Conservation (phyloP, 1,140 invertebrate species). For the Drosophila ambigua region DNA sequence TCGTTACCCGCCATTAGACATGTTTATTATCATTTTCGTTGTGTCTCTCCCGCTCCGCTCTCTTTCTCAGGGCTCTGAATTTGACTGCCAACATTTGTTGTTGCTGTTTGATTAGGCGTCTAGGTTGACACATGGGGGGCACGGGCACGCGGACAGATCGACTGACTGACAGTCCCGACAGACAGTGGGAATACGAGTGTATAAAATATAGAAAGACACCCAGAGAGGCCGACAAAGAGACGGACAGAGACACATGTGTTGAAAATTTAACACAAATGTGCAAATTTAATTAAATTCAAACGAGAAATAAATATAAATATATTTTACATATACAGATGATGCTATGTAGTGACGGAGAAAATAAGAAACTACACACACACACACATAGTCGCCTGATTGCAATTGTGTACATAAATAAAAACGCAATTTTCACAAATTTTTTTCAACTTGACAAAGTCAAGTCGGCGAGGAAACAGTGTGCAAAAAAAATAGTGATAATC, state of each 20-base stretch:
- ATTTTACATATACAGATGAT: conserved; percentile 44
- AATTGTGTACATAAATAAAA: conserved; percentile 36
- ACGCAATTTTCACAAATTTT: conserved; percentile 46
- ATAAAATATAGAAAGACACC: conserved; percentile 31
- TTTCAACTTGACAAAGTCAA: conserved; percentile 45
- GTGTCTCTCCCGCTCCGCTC: neutral
- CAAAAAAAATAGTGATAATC: conserved; percentile 13
- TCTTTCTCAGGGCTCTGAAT: conserved; percentile 44
- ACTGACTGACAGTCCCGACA: neutral
- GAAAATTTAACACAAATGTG: conserved; percentile 80
- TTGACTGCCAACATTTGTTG: conserved; percentile 55
- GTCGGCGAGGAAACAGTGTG: neutral
- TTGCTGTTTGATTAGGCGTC: conserved; percentile 75
- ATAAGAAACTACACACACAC: conserved; percentile 31
- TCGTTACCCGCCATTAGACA: conserved; percentile 44
- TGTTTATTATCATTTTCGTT: conserved; percentile 56
- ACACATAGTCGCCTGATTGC: conserved; percentile 11
- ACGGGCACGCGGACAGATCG: conserved; percentile 35
- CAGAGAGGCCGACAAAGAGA: conserved; percentile 19
- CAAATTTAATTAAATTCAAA: conserved; percentile 82
- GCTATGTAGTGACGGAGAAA: conserved; percentile 35
- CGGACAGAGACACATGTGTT: conserved; percentile 56
- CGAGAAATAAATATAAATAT: conserved; percentile 77
- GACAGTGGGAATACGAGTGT: conserved; percentile 20
- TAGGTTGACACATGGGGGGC: conserved; percentile 73